These are phyloP conservation scores for Pavo muticus DNA, from an alignment of 2,113 vertebrate genomes.

Conservation along the genomic window DNA sequence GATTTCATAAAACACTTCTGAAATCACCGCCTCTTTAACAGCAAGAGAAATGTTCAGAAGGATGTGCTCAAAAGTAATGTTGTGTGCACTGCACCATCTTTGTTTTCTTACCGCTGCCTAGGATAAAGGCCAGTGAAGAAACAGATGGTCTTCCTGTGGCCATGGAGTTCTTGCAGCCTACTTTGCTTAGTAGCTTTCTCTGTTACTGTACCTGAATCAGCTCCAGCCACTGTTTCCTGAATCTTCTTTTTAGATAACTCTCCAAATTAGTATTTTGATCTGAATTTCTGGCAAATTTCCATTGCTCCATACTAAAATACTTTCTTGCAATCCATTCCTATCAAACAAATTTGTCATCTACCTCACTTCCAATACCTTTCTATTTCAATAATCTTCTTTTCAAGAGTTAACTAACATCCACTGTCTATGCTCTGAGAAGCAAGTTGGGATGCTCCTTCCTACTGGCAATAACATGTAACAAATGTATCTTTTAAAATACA, in stretches of 20 bases:
- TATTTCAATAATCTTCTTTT: background rate
- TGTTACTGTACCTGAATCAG: background rate
- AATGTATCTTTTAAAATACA: background rate
- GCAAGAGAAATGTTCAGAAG: background rate
- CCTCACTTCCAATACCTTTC: background rate
- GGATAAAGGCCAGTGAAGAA: background rate
- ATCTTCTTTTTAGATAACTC: background rate
- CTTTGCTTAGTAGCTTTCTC: background rate
- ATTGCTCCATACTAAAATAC: background rate
- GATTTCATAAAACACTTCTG: background rate
- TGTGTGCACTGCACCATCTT: background rate
- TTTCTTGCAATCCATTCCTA: background rate
- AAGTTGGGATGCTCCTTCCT: background rate
- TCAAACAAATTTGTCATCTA: background rate
- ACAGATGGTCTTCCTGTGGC: background rate
- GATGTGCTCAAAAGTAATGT: background rate
- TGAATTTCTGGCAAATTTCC: background rate
- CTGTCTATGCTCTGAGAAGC: background rate
- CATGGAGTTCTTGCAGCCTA: background rate
- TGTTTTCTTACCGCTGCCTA: background rate
- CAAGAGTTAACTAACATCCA: background rate
- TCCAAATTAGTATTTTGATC: background rate
- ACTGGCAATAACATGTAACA: background rate
- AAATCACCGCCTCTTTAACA: background rate
- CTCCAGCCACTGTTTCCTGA: background rate